These are phyloP conservation scores for Thecophora atra DNA, from an alignment of 2,888 invertebrate genomes.

Conservation along the genomic window DNA sequence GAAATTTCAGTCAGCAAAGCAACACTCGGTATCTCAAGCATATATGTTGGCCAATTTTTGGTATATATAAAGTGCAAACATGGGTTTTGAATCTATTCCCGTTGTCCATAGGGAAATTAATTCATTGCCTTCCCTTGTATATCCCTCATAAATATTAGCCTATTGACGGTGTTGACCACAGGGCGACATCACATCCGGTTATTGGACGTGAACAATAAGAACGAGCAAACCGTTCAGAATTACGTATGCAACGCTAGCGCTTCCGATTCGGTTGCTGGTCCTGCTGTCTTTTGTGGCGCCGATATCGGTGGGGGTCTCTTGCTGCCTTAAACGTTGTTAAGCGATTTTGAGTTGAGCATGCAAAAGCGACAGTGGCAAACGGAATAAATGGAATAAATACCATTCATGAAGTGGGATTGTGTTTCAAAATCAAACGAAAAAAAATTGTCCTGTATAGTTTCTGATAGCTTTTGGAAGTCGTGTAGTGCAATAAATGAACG, in stretches of 20 bases:
- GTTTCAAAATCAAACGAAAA: not conserved
- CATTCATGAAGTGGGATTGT: not conserved
- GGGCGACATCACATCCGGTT: constrained; percentile 10
- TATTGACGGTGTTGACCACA: too few relatives aligned
- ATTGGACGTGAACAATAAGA: not conserved
- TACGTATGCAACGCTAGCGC: constrained; percentile 9
- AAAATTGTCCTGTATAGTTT: too few relatives aligned
- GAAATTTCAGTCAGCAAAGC: too few relatives aligned
- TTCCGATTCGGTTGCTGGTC: not conserved
- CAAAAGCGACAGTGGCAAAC: not conserved
- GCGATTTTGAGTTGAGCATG: constrained; percentile 15
- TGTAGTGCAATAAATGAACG: not conserved
- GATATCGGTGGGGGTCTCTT: not conserved
- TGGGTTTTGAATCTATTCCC: too few relatives aligned
- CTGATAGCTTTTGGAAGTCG: too few relatives aligned
- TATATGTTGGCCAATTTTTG: too few relatives aligned
- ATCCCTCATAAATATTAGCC: too few relatives aligned
- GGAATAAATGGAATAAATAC: not conserved
- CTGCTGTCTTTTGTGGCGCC: not conserved
- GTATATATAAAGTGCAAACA: too few relatives aligned
- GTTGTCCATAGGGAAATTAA: too few relatives aligned
- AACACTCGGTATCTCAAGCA: too few relatives aligned
- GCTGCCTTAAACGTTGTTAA: constrained; percentile 21
- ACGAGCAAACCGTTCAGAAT: constrained; percentile 5
- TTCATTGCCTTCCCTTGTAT: too few relatives aligned